phyloP scores from a whole-genome alignment of 2,797 vertebrate species.

The Rhynchonycteris naso region DNA sequence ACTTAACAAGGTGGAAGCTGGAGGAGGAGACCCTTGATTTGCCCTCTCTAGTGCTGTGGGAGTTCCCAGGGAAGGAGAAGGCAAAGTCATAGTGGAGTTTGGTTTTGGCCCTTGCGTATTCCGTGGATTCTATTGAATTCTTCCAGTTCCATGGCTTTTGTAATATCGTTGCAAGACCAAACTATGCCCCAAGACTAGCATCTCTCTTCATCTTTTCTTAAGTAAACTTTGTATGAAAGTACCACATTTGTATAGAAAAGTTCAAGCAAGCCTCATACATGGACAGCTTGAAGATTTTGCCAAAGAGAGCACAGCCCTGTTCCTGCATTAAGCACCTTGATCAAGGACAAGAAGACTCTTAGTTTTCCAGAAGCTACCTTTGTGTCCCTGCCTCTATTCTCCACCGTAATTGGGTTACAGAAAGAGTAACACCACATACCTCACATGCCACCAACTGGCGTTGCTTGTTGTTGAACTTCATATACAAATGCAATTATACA shows the following conservation, averaged over 20 bases:
- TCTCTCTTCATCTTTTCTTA: slow-evolving; percentile 26
- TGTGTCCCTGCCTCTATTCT: no score
- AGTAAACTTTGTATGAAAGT: background rate
- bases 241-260: background rate
- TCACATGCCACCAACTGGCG: background rate
- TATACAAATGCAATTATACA: background rate
- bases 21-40: background rate
- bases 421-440: background rate
- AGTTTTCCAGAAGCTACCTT: background rate
- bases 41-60: background rate
- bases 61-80: background rate
- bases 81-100: background rate
- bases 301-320: background rate
- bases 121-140: background rate
- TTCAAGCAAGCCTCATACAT: background rate
- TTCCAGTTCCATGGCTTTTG: background rate
- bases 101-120: background rate
- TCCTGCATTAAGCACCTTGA: background rate
- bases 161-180: background rate
- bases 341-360: background rate
- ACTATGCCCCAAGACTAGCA: background rate
- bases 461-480: background rate
- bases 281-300: background rate
- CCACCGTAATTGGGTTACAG: no score
- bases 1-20: background rate